Conservation (phyloP, 2,888 invertebrate species). For the Beris morrisii region DNA sequence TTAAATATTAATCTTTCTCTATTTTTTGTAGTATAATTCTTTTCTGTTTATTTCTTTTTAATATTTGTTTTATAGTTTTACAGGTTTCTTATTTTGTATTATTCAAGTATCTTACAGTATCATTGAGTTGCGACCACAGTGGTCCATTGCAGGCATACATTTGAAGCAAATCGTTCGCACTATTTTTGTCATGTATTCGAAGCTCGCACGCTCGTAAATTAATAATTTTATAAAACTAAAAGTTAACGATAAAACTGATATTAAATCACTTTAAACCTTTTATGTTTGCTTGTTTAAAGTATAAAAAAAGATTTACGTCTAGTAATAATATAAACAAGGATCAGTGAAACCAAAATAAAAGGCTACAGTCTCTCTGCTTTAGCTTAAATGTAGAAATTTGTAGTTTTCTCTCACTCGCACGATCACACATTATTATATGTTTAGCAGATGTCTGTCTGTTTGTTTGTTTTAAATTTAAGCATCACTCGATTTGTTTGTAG, state of each 20-base stretch:
- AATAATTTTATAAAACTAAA: no score
- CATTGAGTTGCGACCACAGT: constrained; percentile 18
- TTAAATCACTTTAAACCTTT: no score
- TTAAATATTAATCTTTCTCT: background rate
- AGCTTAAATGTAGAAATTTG: constrained; percentile 15
- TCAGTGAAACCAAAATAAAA: no score
- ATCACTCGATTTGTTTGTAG: constrained; percentile 7
- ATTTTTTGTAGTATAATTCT: background rate
- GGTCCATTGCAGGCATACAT: constrained; percentile 18
- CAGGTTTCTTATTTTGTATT: constrained; percentile 21
- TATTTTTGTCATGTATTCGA: no score
- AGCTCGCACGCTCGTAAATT: no score
- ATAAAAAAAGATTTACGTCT: no score
- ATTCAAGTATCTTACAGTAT: constrained; percentile 26
- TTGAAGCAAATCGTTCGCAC: constrained; percentile 7
- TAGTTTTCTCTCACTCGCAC: constrained; percentile 24
- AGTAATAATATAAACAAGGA: no score
- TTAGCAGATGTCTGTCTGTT: constrained; percentile 4
- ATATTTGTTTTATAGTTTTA: constrained; percentile 8
- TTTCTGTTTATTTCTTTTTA: constrained; percentile 3
- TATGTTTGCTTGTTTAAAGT: no score
- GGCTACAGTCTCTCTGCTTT: background rate
- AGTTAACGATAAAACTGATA: no score
- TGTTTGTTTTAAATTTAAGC: constrained; percentile 24
- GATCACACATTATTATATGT: constrained; percentile 18